phyloP scores from a whole-genome alignment of 2,797 vertebrate species.

The Sebastes dallii region DNA sequence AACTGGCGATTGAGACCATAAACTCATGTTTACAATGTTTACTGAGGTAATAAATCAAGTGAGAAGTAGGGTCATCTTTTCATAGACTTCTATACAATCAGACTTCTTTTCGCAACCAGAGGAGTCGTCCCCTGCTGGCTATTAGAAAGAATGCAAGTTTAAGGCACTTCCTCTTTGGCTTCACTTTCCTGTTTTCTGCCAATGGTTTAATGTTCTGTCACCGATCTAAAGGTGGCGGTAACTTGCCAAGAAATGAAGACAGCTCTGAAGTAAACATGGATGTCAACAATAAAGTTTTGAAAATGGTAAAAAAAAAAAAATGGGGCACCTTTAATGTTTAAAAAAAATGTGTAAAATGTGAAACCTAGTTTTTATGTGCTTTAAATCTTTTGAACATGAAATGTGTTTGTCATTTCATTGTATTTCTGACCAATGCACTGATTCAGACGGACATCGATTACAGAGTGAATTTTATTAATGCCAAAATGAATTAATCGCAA shows the following conservation, averaged over 20 bases:
- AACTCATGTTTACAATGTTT: no score
- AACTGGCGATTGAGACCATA: no score
- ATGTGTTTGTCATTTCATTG: background rate
- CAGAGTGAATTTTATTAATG: no score
- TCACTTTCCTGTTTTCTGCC: background rate
- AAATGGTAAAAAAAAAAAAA: background rate
- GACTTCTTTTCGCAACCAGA: accelerated
- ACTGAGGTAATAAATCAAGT: no score
- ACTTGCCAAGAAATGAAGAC: background rate
- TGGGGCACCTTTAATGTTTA: background rate
- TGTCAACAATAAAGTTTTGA: background rate
- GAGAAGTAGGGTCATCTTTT: background rate
- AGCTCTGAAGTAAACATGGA: background rate
- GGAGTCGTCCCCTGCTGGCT: background rate
- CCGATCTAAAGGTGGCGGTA: background rate
- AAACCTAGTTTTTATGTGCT: background rate
- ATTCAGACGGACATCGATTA: background rate
- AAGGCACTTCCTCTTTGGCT: background rate
- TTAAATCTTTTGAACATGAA: background rate
- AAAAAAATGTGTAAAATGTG: background rate
- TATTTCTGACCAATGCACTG: background rate
- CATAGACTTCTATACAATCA: background rate
- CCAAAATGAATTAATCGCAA: background rate
- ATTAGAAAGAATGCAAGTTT: background rate
- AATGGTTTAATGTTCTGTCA: background rate